Percentiles rank a stretch among this genome's conserved stretches.
Conservation (phyloP, 2,888 invertebrate species). For the Drosophila setosimentum region DNA sequence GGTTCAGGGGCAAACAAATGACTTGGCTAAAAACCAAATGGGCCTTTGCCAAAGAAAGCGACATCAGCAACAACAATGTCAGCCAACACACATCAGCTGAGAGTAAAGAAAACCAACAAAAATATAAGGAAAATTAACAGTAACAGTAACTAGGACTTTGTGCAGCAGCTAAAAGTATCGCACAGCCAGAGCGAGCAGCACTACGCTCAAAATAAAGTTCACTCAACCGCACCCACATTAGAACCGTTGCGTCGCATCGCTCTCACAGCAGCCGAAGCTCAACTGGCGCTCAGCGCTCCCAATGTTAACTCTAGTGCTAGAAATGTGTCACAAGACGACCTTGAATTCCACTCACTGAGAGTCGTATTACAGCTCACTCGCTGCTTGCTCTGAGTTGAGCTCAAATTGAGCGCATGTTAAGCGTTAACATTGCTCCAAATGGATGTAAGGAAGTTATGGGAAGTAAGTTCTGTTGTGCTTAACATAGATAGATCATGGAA, state of each 20-base stretch:
- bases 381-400: conserved; percentile 14
- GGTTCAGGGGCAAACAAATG: conserved; percentile 69
- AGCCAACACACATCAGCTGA: conserved; percentile 21
- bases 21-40: conserved; percentile 60
- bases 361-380: conserved; percentile 32
- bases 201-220: conserved; percentile 39
- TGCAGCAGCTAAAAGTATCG: conserved; percentile 30
- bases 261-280: conserved; percentile 29
- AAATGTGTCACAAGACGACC: conserved; percentile 78
- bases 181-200: conserved; percentile 26
- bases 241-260: conserved; percentile 21
- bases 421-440: conserved; percentile 17
- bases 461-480: neutral
- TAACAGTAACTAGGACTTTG: conserved; percentile 3
- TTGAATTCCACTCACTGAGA: conserved; percentile 66
- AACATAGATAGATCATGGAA: conserved; percentile 13
- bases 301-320: conserved; percentile 60
- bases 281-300: conserved; percentile 42
- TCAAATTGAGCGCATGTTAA: conserved; percentile 9
- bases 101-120: neutral
- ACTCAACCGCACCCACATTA: conserved; percentile 75
- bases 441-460: neutral
- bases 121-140: conserved; percentile 13
- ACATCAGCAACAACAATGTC: conserved; percentile 17
- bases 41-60: conserved; percentile 39